These are phyloP conservation scores for Apotomis turbidana DNA, from an alignment of 2,888 invertebrate genomes.

Conservation along the genomic window DNA sequence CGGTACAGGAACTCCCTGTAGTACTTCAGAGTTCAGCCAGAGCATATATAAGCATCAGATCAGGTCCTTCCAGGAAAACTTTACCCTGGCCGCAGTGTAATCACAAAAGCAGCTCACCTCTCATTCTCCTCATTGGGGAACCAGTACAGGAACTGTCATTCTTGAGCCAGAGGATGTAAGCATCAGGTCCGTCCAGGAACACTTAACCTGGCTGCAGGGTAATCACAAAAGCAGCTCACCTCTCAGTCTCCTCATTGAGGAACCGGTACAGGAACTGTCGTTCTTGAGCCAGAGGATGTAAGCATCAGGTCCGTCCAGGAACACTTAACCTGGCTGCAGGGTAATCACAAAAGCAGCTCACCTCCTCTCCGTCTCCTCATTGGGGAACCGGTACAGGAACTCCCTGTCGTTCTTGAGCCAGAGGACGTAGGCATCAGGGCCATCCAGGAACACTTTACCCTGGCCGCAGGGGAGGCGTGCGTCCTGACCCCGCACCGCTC, in stretches of 20 bases:
- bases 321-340: constrained; percentile 68
- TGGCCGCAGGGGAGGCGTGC: constrained; percentile 70
- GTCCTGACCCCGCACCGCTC: constrained; percentile 63
- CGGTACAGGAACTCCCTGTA: constrained; percentile 64
- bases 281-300: constrained; percentile 71
- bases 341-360: constrained; percentile 44
- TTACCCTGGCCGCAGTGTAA: constrained; percentile 68
- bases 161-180: constrained; percentile 70
- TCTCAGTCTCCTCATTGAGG: constrained; percentile 61
- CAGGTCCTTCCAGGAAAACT: constrained; percentile 69
- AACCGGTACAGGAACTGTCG: constrained; percentile 59
- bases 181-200: constrained; percentile 68
- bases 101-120: constrained; percentile 52
- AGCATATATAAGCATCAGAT: constrained; percentile 59
- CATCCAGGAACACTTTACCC: constrained; percentile 69
- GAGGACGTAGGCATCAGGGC: constrained; percentile 66
- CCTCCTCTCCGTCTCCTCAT: constrained; percentile 56
- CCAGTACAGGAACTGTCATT: too few relatives aligned
- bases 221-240: constrained; percentile 42
- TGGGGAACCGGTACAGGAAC: constrained; percentile 65
- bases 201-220: constrained; percentile 68
- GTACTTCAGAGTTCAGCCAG: constrained; percentile 70
- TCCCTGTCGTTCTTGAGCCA: constrained; percentile 71
- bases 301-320: constrained; percentile 68
- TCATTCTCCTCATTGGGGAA: constrained; percentile 58